Conservation (phyloP, 2,113 vertebrate genomes). For the Macquaria australasica region DNA sequence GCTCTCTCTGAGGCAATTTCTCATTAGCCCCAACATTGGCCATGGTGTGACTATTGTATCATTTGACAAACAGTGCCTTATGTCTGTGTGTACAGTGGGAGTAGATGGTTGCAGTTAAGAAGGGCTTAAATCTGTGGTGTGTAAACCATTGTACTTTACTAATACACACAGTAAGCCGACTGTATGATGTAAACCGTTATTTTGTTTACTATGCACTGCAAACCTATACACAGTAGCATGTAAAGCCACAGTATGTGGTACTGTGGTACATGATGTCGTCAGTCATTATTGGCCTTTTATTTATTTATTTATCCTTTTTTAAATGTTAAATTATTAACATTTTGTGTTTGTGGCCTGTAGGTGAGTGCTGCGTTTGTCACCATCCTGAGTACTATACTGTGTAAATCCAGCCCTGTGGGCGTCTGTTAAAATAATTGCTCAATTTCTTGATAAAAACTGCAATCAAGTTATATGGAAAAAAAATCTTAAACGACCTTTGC, state of each 20-base stretch:
- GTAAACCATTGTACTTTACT: not conserved
- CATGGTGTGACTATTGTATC: not conserved
- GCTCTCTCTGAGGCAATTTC: conserved; percentile 2
- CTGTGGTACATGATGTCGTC: not conserved
- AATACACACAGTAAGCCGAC: not conserved
- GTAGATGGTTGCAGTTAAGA: not conserved
- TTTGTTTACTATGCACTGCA: not conserved
- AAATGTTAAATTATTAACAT: not conserved
- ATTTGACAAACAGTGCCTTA: not conserved
- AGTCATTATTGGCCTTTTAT: not conserved
- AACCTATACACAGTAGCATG: not conserved
- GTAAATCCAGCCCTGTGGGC: not conserved
- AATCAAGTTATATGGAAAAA: not conserved
- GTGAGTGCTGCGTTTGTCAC: not conserved
- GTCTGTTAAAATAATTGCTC: not conserved
- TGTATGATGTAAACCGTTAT: not conserved
- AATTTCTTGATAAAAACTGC: not conserved
- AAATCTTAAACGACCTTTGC: not conserved
- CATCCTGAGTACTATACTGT: not conserved
- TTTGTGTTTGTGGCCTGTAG: not conserved
- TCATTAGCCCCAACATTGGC: not conserved
- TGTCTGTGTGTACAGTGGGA: not conserved
- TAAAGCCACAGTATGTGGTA: not conserved
- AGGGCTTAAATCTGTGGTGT: not conserved
- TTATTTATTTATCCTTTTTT: too few species aligned